A percentile compares a stretch with the other conserved stretches of the same genome.
These are phyloP conservation scores for Vulpes ferrilata DNA, from an alignment of 2,113 vertebrate genomes.

Conservation along the genomic window DNA sequence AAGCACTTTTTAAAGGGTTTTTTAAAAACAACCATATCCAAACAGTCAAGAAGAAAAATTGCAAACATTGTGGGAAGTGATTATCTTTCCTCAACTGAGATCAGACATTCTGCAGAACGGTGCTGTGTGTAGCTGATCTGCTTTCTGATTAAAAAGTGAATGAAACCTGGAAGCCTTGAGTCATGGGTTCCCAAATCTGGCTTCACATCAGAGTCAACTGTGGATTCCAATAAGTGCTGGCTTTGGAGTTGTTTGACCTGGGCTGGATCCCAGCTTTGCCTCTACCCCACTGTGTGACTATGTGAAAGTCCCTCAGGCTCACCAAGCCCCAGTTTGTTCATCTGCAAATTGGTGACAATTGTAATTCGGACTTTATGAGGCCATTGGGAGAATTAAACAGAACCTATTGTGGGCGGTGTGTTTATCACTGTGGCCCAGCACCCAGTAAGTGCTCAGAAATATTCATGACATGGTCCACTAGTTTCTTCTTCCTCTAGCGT, in stretches of 20 bases:
- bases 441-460: not conserved
- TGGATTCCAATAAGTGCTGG: not conserved
- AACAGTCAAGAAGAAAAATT: slow-evolving; percentile 70
- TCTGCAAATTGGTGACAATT: not conserved
- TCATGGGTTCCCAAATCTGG: not conserved
- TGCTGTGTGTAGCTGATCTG: not conserved
- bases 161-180: not conserved
- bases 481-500: not conserved
- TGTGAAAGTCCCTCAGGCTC: not conserved
- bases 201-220: not conserved
- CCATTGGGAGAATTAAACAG: not conserved
- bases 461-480: not conserved
- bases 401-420: not conserved
- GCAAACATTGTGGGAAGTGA: slow-evolving; percentile 57
- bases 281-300: not conserved
- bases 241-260: not conserved
- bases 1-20: slow-evolving; percentile 42
- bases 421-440: not conserved
- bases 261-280: not conserved
- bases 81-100: slow-evolving; percentile 41
- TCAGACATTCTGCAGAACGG: slow-evolving; percentile 45
- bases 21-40: slow-evolving; percentile 58
- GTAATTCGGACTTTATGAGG: not conserved
- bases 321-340: not conserved
- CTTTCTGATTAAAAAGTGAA: not conserved